Evolutionary conservation across 2,888 invertebrate species (phyloP), one percentile per base, ranked within the genome.

Genomic region (Sphinx pinastri): DNA sequence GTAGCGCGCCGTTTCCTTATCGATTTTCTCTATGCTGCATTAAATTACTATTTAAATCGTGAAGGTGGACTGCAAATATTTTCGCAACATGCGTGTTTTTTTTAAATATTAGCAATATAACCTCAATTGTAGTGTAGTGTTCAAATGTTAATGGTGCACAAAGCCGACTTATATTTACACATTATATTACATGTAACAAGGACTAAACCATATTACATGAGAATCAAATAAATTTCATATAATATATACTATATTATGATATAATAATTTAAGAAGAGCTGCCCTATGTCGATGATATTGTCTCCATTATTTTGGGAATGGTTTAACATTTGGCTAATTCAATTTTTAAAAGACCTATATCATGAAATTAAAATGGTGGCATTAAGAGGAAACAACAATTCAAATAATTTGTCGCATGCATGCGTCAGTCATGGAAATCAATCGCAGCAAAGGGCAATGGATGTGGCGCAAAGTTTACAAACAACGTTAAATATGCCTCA

Each of bases 1-100:
- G 88, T 88, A 88, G 85, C 89, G 88, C 88, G 89, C 86, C 84
- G 90, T 89, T 90, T 89, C 88, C 89, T 90, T 93, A 93, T 93
- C 92, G 93, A 93, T 93, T 93, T 93, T 93, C 91, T 89, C 88
- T 87, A 88, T 91, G 90, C 93, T 90, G 93, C 92, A 93, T 91
- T 90, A 91, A 89, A 89, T 88, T 87, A 89, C 88, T 85, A 86
- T 88, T 88, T 84, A 86, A 88, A 89, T 86, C 84, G 90, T 90
- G 90, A 88, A 87, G 89, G 88, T 86, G 89, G 88, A 84, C 82
- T 86, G 87, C 86, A 87, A 87, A 87, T 82, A 84, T 83, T 84
- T 80, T 79, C 84, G 78, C 83, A 85, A 81, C 78, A 89, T 89
- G 88, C 77, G 79, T 84, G 84, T 78, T 82, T 81, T 38, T 80